Conservation (phyloP, 1,140 invertebrate genomes). For the Zaprionus africanus region DNA sequence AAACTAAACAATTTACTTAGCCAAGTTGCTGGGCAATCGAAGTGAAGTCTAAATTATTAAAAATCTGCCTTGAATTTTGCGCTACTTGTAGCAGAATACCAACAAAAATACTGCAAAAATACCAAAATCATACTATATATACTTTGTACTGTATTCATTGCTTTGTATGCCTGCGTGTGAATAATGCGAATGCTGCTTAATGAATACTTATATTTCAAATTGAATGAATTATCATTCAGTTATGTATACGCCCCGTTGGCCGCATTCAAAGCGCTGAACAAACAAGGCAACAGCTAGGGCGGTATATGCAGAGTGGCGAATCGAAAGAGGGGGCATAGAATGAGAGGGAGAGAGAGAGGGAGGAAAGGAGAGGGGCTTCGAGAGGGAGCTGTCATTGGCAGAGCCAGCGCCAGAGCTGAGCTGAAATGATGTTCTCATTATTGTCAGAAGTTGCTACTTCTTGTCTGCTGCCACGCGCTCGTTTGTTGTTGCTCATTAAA, state of each 20-base stretch:
- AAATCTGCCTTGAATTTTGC: too few species aligned
- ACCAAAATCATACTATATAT: background rate
- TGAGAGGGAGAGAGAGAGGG: background rate
- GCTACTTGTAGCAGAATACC: background rate
- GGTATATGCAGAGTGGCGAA: background rate
- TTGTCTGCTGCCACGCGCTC: background rate
- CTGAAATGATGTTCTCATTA: constrained; percentile 13
- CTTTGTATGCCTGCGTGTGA: constrained; percentile 10
- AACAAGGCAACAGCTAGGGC: constrained; percentile 1
- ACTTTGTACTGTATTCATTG: background rate
- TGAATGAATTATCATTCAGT: constrained; percentile 34
- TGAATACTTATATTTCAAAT: constrained; percentile 31
- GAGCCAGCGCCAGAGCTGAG: background rate
- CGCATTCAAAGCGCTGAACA: constrained; percentile 8
- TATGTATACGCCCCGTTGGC: constrained; percentile 28
- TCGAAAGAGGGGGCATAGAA: background rate
- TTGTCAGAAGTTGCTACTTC: constrained; percentile 2
- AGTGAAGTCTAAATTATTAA: too few species aligned
- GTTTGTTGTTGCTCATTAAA: constrained; percentile 44
- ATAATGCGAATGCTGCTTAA: constrained; percentile 29
- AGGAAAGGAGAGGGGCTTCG: background rate
- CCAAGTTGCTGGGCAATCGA: background rate
- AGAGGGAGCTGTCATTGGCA: constrained; percentile 15
- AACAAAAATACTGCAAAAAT: background rate
- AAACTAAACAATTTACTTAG: background rate